These are phyloP conservation scores for Benitochromis conjunctus DNA, from an alignment of 2,113 vertebrate species.

Conservation along the genomic window DNA sequence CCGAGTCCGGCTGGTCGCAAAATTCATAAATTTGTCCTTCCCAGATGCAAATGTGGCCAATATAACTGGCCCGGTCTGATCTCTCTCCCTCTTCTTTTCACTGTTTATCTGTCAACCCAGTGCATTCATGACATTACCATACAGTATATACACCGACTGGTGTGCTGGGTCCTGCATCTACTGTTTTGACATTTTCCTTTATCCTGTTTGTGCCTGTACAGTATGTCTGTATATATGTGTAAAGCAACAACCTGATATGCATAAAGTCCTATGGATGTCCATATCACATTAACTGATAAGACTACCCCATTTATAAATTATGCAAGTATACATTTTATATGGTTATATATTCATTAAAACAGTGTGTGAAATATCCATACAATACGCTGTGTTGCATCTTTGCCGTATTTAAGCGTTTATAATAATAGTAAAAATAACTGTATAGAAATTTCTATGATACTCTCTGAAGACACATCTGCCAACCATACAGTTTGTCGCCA, in stretches of 20 bases:
- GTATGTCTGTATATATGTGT: neutral
- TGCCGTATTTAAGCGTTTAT: neutral
- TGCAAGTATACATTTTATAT: neutral
- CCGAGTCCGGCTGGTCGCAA: conserved; percentile 40
- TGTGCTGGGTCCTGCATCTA: conserved; percentile 45
- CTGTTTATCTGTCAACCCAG: conserved; percentile 18
- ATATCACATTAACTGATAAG: neutral
- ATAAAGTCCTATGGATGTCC: neutral
- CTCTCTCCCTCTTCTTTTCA: neutral
- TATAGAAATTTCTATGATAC: neutral
- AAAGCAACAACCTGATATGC: neutral
- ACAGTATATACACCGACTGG: conserved; percentile 40
- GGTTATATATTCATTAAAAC: neutral
- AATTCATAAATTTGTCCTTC: conserved; percentile 65
- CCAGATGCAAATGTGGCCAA: neutral
- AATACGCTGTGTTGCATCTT: neutral
- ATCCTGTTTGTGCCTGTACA: neutral
- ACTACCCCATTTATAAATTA: neutral
- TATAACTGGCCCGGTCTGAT: conserved; percentile 22
- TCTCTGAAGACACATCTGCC: conserved; percentile 39
- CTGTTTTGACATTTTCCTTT: conserved; percentile 23
- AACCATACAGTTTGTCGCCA: conserved; percentile 12
- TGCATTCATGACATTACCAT: conserved; percentile 70
- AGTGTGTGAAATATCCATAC: neutral
- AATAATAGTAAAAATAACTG: neutral